Conservation (phyloP, 2,888 invertebrate genomes). For the Adineta ricciae region DNA sequence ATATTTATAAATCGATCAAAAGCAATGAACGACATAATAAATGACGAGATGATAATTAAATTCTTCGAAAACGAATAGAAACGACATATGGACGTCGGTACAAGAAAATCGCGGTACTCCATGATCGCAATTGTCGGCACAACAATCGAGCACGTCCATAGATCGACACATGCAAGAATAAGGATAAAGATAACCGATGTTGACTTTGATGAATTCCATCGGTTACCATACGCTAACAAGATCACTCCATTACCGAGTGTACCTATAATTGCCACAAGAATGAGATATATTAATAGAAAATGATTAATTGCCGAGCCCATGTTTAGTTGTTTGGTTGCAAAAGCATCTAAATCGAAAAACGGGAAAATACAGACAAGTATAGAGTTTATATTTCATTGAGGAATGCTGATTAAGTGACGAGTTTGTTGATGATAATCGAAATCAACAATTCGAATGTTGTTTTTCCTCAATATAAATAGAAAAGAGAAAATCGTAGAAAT, state of each 20-base stretch:
- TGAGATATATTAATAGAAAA: background rate
- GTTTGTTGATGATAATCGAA: too few species aligned
- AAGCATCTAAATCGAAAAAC: background rate
- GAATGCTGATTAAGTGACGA: too few species aligned
- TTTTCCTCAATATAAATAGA: too few species aligned
- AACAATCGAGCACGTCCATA: conserved; percentile 14
- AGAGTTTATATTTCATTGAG: too few species aligned
- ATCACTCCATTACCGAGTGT: background rate
- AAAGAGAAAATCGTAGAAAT: too few species aligned
- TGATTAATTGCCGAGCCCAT: background rate
- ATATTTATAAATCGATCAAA: conserved; percentile 5
- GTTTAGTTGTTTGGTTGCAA: background rate
- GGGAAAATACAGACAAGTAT: too few species aligned
- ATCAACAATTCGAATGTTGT: too few species aligned
- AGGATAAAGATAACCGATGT: conserved; percentile 6
- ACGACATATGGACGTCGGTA: background rate
- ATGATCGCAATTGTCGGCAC: background rate
- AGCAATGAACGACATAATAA: conserved; percentile 2
- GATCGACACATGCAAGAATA: background rate
- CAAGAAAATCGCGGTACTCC: conserved; percentile 3
- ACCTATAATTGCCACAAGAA: background rate
- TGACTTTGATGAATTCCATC: background rate
- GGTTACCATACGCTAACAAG: background rate
- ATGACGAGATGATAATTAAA: conserved; percentile 5
- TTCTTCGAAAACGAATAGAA: conserved; percentile 11